A percentile compares a stretch with the other conserved stretches of the same genome.
Evolutionary conservation across 2,113 vertebrate species (phyloP).

Genomic region (Antechinus flavipes): DNA sequence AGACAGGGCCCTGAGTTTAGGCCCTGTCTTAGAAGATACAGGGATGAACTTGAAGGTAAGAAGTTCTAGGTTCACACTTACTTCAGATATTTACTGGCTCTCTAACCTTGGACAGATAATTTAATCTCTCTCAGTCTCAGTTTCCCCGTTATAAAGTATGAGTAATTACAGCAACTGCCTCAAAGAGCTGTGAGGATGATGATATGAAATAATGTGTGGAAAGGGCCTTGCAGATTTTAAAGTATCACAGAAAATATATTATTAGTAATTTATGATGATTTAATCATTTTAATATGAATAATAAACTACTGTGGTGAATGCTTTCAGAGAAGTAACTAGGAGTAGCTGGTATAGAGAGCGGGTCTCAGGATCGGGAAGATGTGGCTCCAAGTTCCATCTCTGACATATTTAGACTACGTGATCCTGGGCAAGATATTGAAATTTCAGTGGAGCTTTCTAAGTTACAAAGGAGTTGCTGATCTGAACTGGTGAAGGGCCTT

Average conservation of each 20-base stretch:
- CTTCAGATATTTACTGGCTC: neutral
- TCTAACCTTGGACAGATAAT: neutral
- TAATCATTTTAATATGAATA: neutral
- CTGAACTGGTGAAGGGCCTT: neutral
- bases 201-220: neutral
- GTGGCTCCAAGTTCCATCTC: neutral
- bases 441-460: neutral
- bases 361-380: neutral
- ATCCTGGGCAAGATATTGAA: neutral
- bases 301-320: neutral
- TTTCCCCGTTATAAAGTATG: neutral
- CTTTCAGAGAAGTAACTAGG: neutral
- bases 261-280: neutral
- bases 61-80: neutral
- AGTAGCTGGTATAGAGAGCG: neutral
- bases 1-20: neutral
- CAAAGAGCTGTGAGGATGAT: neutral
- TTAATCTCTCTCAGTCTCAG: neutral
- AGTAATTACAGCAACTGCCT: neutral
- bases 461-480: neutral
- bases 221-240: neutral
- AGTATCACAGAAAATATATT: neutral
- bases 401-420: neutral
- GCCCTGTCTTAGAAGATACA: neutral
- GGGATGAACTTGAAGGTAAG: neutral